Evolutionary conservation across 2,888 invertebrate genomes (phyloP).

Genomic region (Ischnus inquisitorius): DNA sequence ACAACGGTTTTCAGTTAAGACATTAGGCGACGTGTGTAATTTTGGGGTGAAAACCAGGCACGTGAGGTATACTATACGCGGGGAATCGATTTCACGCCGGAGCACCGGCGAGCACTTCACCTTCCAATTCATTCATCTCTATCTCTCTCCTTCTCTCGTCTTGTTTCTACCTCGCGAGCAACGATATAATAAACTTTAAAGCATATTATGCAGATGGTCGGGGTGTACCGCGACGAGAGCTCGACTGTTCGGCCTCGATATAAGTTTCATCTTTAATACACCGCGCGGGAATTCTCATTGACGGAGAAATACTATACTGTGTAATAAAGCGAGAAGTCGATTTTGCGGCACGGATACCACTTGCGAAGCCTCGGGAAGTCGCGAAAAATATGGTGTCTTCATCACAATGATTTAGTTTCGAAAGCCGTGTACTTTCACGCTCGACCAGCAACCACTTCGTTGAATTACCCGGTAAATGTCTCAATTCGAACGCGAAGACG

Average conservation of each 20-base stretch:
- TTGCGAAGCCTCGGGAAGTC: slow-evolving; percentile 1
- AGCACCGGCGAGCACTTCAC: slow-evolving; percentile 41
- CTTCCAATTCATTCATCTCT: slow-evolving; percentile 64
- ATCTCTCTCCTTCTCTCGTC: slow-evolving; percentile 37
- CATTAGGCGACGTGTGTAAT: slow-evolving; percentile 84
- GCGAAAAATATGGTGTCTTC: slow-evolving; percentile 34
- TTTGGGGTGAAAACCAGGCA: slow-evolving; percentile 80
- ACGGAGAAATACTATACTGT: slow-evolving; percentile 49
- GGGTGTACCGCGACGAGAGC: slow-evolving; percentile 11
- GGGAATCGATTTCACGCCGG: slow-evolving; percentile 70
- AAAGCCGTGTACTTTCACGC: slow-evolving; percentile 38
- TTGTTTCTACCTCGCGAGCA: slow-evolving; percentile 25
- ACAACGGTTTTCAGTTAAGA: slow-evolving; percentile 84
- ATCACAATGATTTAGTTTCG: slow-evolving; percentile 33
- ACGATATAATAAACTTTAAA: slow-evolving; percentile 82
- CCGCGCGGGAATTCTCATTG: slow-evolving; percentile 60
- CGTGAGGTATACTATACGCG: slow-evolving; percentile 76
- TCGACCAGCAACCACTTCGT: slow-evolving; percentile 14
- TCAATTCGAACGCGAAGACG: slow-evolving; percentile 11
- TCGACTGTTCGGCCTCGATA: slow-evolving; percentile 60
- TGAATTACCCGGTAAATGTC: slow-evolving; percentile 42
- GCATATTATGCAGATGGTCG: slow-evolving; percentile 80
- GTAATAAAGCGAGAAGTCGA: slow-evolving; percentile 5
- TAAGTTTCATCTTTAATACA: slow-evolving; percentile 56
- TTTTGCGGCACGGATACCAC: background rate